A percentile compares a stretch with the other conserved stretches of the same genome.
Conservation (phyloP, 2,888 invertebrate genomes). For the Neoaliturus tenellus region DNA sequence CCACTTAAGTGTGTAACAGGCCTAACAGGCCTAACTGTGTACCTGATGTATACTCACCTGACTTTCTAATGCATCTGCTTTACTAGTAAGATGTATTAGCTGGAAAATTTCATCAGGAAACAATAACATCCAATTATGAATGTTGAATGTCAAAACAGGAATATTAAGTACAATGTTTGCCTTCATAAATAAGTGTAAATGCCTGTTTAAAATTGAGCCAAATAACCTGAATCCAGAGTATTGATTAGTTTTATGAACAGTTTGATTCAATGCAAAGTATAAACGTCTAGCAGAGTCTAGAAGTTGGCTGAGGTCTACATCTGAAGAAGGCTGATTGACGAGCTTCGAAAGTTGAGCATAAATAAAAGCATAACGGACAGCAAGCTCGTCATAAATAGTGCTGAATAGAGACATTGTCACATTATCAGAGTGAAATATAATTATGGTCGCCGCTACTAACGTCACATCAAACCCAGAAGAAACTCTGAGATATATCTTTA, state of each 20-base stretch:
- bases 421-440: neutral
- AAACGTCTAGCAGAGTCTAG: neutral
- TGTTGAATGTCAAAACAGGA: neutral
- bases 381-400: neutral
- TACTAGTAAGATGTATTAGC: neutral
- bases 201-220: neutral
- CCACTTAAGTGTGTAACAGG: too few species aligned
- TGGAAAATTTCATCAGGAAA: conserved; percentile 5
- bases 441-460: neutral
- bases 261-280: neutral
- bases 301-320: neutral
- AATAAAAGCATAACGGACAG: neutral
- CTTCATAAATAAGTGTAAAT: neutral
- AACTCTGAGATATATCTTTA: neutral
- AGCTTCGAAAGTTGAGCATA: too few species aligned
- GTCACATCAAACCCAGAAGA: neutral
- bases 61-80: conserved; percentile 6
- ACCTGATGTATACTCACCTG: conserved; percentile 15
- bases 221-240: conserved; percentile 16
- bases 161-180: neutral
- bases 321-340: too few species aligned
- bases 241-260: neutral
- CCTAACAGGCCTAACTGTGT: too few species aligned
- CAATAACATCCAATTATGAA: neutral
- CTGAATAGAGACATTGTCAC: neutral